Percentiles rank a stretch among this genome's conserved stretches.
Evolutionary conservation across 2,797 vertebrate genomes (phyloP).

Genomic region (Lophotriccus pileatus): DNA sequence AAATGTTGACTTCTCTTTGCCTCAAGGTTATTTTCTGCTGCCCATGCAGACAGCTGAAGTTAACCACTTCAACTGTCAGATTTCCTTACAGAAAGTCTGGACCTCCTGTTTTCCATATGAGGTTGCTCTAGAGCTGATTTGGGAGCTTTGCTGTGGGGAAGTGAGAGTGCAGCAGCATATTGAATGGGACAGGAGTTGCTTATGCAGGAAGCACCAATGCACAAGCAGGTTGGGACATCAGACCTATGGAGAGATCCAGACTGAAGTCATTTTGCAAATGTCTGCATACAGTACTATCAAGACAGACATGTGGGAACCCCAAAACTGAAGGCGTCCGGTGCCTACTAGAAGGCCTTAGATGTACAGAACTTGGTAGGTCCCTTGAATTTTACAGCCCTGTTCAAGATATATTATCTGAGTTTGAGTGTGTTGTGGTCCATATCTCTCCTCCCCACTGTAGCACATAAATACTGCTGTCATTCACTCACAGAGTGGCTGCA

Average conservation of each 20-base stretch:
- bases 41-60: not conserved
- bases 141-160: not conserved
- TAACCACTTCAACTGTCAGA: not conserved
- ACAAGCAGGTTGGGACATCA: not conserved
- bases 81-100: not conserved
- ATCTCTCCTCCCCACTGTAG: not conserved
- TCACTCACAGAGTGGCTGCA: not conserved
- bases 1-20: slow-evolving; percentile 18
- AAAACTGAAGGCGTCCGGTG: not conserved
- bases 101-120: not conserved
- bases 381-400: not conserved
- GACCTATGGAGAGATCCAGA: not conserved
- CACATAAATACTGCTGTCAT: not conserved
- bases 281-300: not conserved
- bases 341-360: not conserved
- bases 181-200: not conserved
- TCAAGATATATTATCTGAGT: not conserved
- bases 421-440: not conserved
- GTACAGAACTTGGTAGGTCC: not conserved
- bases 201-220: not conserved
- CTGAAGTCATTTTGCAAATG: not conserved
- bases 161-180: not conserved
- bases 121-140: not conserved
- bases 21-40: slow-evolving; percentile 3
- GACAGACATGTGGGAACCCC: not conserved